phyloP scores from a whole-genome alignment of 2,113 vertebrate species.

The Hippocampus comes region DNA sequence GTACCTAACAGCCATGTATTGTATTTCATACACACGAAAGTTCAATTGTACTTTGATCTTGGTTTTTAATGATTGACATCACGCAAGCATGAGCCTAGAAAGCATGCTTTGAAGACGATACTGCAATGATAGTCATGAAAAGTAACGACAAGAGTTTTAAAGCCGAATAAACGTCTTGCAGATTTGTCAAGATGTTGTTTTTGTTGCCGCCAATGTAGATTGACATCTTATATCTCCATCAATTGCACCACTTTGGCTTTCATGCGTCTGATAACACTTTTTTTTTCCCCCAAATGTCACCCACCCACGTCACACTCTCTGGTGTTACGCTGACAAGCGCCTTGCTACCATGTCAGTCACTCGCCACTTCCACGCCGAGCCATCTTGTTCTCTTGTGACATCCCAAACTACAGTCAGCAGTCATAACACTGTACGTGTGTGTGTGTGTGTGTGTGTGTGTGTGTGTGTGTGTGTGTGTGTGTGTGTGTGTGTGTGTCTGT shows the following conservation, averaged over 20 bases:
- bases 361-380: slow-evolving; percentile 37
- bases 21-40: background rate
- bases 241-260: slow-evolving; percentile 7
- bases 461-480: slow-evolving; percentile 30
- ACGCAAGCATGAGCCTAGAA: background rate
- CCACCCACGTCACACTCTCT: slow-evolving; percentile 43
- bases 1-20: background rate
- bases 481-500: slow-evolving; percentile 21
- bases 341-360: slow-evolving; percentile 60
- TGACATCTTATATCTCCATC: slow-evolving; percentile 27
- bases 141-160: no score
- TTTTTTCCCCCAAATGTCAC: slow-evolving; percentile 20
- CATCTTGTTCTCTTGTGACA: slow-evolving; percentile 50
- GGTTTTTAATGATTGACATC: background rate
- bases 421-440: slow-evolving; percentile 31
- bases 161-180: background rate
- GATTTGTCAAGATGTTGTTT: slow-evolving; percentile 11
- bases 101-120: background rate
- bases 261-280: slow-evolving; percentile 25
- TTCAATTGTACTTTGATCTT: background rate
- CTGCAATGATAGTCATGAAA: no score
- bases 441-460: slow-evolving; percentile 22
- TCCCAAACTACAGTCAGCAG: slow-evolving; percentile 43
- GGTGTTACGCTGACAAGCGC: slow-evolving; percentile 61
- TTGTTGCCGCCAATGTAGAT: slow-evolving; percentile 8